A percentile compares a stretch with the other conserved stretches of the same genome.
These are phyloP conservation scores for Lymantria monacha DNA, from an alignment of 2,888 invertebrate genomes.

Conservation along the genomic window DNA sequence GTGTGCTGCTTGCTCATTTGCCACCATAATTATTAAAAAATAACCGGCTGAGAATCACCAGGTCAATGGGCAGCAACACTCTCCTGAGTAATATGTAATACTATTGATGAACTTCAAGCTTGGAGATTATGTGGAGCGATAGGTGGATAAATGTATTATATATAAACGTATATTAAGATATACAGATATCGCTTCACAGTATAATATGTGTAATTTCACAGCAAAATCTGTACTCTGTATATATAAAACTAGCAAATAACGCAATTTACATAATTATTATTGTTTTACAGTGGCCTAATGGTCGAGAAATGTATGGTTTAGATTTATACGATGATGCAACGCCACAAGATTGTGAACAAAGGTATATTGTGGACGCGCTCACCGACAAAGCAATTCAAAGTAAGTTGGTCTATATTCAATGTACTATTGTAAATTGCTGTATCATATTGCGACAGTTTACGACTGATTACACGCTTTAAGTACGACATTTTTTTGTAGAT, in stretches of 20 bases:
- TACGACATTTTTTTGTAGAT: constrained; percentile 1
- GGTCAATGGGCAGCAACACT: too few species aligned
- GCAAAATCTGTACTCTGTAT: too few species aligned
- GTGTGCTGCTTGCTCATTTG: too few species aligned
- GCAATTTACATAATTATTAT: constrained; percentile 1
- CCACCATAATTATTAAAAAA: too few species aligned
- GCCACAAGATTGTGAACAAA: constrained; percentile 61
- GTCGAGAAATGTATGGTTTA: constrained; percentile 56
- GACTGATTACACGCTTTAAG: neutral
- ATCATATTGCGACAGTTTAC: constrained; percentile 10
- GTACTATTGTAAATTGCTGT: constrained; percentile 12
- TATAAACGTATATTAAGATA: too few species aligned
- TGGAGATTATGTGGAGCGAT: too few species aligned
- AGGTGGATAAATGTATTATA: too few species aligned
- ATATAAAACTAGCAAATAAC: neutral
- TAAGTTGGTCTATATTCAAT: constrained; percentile 39
- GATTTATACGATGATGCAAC: constrained; percentile 62
- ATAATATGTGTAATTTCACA: too few species aligned
- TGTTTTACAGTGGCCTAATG: constrained; percentile 64
- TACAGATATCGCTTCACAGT: too few species aligned
- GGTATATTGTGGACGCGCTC: constrained; percentile 67
- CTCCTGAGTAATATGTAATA: too few species aligned
- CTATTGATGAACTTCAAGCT: too few species aligned
- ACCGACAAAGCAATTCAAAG: constrained; percentile 66
- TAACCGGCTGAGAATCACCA: too few species aligned